Percentiles rank a stretch among this genome's conserved stretches.
phyloP scores from a whole-genome alignment of 2,888 invertebrate species.

The Tetragonula carbonaria region DNA sequence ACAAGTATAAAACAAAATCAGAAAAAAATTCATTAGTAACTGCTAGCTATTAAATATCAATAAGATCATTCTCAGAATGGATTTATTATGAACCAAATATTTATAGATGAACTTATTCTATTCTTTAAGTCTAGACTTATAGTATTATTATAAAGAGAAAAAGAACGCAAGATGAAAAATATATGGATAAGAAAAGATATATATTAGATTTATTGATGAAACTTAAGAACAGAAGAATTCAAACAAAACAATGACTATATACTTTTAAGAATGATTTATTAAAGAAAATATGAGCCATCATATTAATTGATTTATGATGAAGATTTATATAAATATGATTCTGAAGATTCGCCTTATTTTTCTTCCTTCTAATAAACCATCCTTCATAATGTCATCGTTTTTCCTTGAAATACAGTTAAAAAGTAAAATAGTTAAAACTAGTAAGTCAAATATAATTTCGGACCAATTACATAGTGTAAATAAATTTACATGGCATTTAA shows the following conservation, averaged over 20 bases:
- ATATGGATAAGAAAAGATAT: neutral
- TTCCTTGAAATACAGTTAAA: neutral
- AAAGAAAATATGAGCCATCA: neutral
- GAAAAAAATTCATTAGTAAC: conserved; percentile 35
- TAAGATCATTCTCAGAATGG: neutral
- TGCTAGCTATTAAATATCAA: conserved; percentile 29
- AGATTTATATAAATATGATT: neutral
- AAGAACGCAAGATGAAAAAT: neutral
- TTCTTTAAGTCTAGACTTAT: neutral
- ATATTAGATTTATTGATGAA: no score
- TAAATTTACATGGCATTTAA: conserved; percentile 68
- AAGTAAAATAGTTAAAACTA: conserved; percentile 23
- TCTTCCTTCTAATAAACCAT: neutral
- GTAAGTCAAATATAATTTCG: conserved; percentile 36
- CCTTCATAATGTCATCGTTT: no score
- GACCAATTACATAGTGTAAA: conserved; percentile 68
- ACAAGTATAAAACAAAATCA: conserved; percentile 32
- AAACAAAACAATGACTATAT: no score
- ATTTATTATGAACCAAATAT: neutral
- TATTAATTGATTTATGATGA: neutral
- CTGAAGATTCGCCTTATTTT: neutral
- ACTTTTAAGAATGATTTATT: no score
- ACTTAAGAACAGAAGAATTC: no score
- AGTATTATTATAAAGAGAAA: neutral
- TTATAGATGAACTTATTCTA: neutral